Base-by-base conservation (phyloP, 1,140 invertebrate genomes). In the Drosophila varians region DNA sequence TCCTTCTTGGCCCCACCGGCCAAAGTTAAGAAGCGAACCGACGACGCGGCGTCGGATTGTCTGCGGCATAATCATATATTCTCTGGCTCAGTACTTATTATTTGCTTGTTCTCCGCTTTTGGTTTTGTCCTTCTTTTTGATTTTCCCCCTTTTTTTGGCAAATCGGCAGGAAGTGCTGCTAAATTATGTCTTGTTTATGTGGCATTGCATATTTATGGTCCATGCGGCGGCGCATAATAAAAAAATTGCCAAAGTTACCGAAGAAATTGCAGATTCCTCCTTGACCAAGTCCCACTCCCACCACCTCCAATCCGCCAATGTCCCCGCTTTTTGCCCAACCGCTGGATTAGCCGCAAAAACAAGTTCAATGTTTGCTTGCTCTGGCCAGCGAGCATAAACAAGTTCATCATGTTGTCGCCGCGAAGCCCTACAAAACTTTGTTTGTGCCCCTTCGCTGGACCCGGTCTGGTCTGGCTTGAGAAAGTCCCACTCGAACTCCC, bases 131-230 rank as follows among this genome's bases (percentile, higher is more conserved):
- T 25, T 14, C 42, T 8, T 53, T 26, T 12, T 21, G 14, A 9
- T 16, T 46, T 28, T 19, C 45, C 0, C 6, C 43, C 28, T 51
- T 61, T 77, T 83, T 88, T 88, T 83, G 83, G 84, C 78, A 88
- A 89, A 79, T 83, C 75, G 74, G 83, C 84, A 83, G 78, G 83
- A 88, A 88, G 78, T 64, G 45, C 80, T 66, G 65, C 77, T 88
- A 88, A 88, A 88, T 88, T 88, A 88, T 88, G 83, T 88, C 77
- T 88, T 88, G 83, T 88, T 88, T 88, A 88, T 88, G 77, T 88
- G 84, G 75, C 82, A 87, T 55, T 77, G 82, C 80, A 84, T 84
- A 84, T 84, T 84, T 84, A 84, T 84, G 80, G 47, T 78, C 80
- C 54, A 52, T 40, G 43, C 62, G 43, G 46, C 80, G 80, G 55